A percentile compares a stretch with the other conserved stretches of the same genome.
phyloP scores from a whole-genome alignment of 2,797 vertebrate genomes.

The Channallabes apus region DNA sequence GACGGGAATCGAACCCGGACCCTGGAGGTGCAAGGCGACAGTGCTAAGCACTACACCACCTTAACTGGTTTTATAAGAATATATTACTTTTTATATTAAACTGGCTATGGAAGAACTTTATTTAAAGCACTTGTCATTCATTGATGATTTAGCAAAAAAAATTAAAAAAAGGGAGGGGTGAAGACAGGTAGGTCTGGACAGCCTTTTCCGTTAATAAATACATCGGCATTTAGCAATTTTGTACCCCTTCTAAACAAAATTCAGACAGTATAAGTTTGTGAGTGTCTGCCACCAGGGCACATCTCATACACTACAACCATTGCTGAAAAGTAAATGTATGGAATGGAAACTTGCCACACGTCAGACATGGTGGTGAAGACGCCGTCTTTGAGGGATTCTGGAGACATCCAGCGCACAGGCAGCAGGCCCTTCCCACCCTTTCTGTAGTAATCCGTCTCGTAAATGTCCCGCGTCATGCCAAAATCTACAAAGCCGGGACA shows the following conservation, averaged over 20 bases:
- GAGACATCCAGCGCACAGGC: conserved; percentile 98
- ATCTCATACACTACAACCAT: neutral
- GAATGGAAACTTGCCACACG: conserved; percentile 83
- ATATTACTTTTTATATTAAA: neutral
- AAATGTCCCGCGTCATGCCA: conserved; percentile 98
- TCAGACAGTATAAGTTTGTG: neutral
- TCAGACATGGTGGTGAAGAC: conserved; percentile 98
- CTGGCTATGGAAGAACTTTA: neutral
- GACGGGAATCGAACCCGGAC: too few species aligned
- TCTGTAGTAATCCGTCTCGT: conserved; percentile 98
- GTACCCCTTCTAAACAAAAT: neutral
- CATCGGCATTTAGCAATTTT: neutral
- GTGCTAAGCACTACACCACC: too few species aligned
- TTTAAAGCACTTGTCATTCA: neutral
- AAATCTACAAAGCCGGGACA: conserved; percentile 79
- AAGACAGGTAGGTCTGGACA: too few species aligned
- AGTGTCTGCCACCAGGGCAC: neutral
- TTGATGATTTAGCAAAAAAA: too few species aligned
- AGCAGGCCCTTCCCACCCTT: conserved; percentile 97
- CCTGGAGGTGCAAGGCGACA: too few species aligned
- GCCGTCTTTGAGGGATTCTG: conserved; percentile 95
- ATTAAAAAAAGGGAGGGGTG: too few species aligned
- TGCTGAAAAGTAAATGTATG: conserved; percentile 17
- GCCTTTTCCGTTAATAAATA: too few species aligned
- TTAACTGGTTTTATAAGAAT: too few species aligned